Percentiles rank a stretch among this genome's conserved stretches.
Evolutionary conservation across 2,113 vertebrate genomes (phyloP).

Genomic region (Phasianus colchicus): DNA sequence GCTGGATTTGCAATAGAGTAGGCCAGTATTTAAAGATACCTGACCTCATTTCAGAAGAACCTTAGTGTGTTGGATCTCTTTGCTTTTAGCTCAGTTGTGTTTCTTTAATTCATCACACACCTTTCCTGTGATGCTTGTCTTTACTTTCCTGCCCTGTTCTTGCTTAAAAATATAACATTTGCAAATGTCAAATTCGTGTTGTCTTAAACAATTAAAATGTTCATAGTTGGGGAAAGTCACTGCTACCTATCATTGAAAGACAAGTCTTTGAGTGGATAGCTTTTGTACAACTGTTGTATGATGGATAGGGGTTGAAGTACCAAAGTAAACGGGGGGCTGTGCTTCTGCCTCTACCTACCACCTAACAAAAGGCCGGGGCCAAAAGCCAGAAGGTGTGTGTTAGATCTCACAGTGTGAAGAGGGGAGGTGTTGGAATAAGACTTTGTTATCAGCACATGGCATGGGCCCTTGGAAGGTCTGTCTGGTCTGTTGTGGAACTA

Average conservation of each 20-base stretch:
- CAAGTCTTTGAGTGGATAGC: not conserved
- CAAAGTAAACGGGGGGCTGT: not conserved
- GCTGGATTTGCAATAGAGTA: not conserved
- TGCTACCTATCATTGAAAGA: not conserved
- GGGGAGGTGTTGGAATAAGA: not conserved
- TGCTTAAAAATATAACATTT: not conserved
- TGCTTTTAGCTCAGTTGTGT: not conserved
- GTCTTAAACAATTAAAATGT: not conserved
- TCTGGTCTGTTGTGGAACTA: not conserved
- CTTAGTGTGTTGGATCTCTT: not conserved
- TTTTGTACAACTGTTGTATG: fast-evolving
- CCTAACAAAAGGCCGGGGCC: not conserved
- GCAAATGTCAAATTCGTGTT: not conserved
- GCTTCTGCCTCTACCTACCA: not conserved
- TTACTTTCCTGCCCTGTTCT: not conserved
- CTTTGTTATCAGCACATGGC: not conserved
- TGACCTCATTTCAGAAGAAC: not conserved
- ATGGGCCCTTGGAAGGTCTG: not conserved
- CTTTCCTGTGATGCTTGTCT: not conserved
- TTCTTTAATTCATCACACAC: not conserved
- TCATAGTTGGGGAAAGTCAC: not conserved
- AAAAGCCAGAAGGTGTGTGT: not conserved
- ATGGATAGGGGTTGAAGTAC: not conserved
- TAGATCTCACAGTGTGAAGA: not conserved
- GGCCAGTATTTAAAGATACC: constrained; percentile 5